Evolutionary conservation across 2,888 invertebrate species (phyloP).

Genomic region (Odontocerum albicorne): DNA sequence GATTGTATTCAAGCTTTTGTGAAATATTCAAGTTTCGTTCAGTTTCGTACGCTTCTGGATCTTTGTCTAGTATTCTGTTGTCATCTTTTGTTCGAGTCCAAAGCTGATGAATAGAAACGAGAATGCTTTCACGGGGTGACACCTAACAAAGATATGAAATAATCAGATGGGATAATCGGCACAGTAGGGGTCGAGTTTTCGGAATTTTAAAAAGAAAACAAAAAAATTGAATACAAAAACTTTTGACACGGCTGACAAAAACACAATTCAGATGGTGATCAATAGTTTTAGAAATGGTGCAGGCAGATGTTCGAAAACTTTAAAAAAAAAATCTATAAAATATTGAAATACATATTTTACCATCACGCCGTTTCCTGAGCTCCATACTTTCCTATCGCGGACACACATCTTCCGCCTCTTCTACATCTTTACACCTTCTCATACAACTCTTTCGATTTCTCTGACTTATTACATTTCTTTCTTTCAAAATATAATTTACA

Average conservation of each 20-base stretch:
- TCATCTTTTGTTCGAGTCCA: not conserved
- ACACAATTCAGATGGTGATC: conserved; percentile 26
- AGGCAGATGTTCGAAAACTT: too few relatives aligned
- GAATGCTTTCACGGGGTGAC: too few relatives aligned
- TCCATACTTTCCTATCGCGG: too few relatives aligned
- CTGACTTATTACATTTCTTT: too few relatives aligned
- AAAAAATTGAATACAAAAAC: conserved; percentile 15
- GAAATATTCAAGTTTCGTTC: too few relatives aligned
- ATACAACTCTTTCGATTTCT: too few relatives aligned
- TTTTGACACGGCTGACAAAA: conserved; percentile 21
- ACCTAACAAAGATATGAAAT: conserved; percentile 5
- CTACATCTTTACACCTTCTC: too few relatives aligned
- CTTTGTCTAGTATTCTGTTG: not conserved
- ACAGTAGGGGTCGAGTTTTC: conserved; percentile 13
- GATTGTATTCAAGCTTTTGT: not conserved
- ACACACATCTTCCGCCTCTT: too few relatives aligned
- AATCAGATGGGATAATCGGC: conserved; percentile 27
- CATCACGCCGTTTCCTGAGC: too few relatives aligned
- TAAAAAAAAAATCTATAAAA: too few relatives aligned
- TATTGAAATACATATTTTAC: too few relatives aligned
- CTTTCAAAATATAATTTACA: too few relatives aligned
- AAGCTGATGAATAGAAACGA: conserved; percentile 13
- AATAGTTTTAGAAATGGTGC: conserved; percentile 7
- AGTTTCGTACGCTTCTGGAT: conserved; percentile 7
- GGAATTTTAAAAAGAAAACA: conserved; percentile 10